phyloP scores from a whole-genome alignment of 2,888 invertebrate genomes.

The Cenopis cana region DNA sequence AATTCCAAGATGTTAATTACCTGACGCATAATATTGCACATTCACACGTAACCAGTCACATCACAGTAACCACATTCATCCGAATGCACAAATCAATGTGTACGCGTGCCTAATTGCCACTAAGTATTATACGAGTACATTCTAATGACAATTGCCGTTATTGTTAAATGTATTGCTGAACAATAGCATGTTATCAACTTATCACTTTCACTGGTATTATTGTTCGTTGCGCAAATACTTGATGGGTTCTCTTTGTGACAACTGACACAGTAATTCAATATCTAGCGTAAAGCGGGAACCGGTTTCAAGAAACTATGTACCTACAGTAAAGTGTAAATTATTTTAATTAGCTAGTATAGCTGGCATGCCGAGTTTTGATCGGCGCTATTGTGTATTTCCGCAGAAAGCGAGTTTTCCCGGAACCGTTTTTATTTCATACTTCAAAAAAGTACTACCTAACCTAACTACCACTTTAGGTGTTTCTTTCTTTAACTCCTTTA shows the following conservation, averaged over 20 bases:
- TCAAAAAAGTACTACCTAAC: no score
- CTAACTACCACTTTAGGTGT: no score
- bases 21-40: background rate
- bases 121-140: background rate
- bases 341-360: background rate
- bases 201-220: background rate
- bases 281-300: background rate
- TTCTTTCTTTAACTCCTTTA: no score
- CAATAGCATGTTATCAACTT: background rate
- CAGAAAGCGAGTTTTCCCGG: no score
- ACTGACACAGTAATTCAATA: background rate
- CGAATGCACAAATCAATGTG: background rate
- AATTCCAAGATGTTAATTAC: background rate
- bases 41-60: background rate
- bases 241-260: background rate
- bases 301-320: background rate
- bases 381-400: no score
- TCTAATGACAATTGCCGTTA: background rate
- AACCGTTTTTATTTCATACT: no score
- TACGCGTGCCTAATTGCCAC: background rate
- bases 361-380: no score
- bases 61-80: background rate
- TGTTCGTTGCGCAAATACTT: background rate
- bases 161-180: conserved; percentile 10
- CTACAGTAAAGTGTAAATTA: background rate